phyloP scores from a whole-genome alignment of 2,113 vertebrate species.

The Phalacrocorax pelagicus region DNA sequence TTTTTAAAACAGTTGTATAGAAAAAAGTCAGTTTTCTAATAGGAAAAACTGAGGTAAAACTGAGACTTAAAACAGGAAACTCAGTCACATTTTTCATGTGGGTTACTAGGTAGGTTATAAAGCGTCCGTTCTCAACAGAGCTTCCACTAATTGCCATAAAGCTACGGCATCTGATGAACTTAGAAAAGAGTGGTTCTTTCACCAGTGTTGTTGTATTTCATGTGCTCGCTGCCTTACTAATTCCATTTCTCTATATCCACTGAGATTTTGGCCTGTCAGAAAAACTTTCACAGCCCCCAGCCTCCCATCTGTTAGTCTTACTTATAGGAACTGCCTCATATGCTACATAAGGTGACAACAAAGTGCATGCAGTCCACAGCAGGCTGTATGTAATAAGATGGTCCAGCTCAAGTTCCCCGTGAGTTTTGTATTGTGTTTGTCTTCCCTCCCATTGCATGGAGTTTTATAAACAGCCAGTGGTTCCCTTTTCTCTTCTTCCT shows the following conservation, averaged over 20 bases:
- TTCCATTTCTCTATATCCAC: not conserved
- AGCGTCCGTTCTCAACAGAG: not conserved
- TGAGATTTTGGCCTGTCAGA: not conserved
- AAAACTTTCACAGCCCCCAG: not conserved
- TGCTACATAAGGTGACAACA: not conserved
- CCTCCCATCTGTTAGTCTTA: not conserved
- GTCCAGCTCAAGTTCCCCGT: not conserved
- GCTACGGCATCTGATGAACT: not conserved
- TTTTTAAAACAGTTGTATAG: not conserved
- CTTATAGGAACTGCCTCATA: not conserved
- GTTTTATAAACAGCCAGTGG: not conserved
- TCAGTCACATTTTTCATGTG: not conserved
- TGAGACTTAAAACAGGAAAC: not conserved
- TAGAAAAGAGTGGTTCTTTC: not conserved
- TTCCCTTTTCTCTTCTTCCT: not conserved
- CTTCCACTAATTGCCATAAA: not conserved
- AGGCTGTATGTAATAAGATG: not conserved
- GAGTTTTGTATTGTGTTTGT: rapidly evolving
- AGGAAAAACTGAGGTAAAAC: not conserved
- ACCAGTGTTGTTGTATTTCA: not conserved
- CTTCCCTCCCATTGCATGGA: not conserved
- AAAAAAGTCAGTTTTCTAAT: not conserved
- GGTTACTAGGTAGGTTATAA: not conserved
- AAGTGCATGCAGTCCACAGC: rapidly evolving
- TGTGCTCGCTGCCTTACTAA: not conserved